A percentile compares a stretch with the other conserved stretches of the same genome.
Evolutionary conservation across 2,797 vertebrate genomes (phyloP).

Genomic region (Gadopsis bispinosus): DNA sequence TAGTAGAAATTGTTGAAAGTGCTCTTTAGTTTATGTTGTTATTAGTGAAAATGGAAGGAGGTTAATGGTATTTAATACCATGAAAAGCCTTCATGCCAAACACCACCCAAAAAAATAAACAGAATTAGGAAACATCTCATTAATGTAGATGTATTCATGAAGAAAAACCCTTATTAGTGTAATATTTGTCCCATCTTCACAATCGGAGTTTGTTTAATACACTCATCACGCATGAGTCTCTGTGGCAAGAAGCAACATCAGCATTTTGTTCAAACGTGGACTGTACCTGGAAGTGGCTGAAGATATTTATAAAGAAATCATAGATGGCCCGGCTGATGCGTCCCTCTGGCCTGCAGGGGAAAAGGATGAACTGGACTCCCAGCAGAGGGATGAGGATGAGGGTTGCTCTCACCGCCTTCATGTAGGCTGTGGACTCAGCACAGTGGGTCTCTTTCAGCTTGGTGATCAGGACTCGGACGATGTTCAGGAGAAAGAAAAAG

Average conservation of each 20-base stretch:
- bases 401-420: slow-evolving; percentile 87
- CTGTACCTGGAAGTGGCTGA: slow-evolving; percentile 83
- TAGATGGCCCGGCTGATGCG: slow-evolving; percentile 67
- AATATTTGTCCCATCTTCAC: neutral
- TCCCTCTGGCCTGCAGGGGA: slow-evolving; percentile 76
- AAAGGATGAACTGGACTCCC: slow-evolving; percentile 83
- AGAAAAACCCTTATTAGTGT: neutral
- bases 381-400: slow-evolving; percentile 88
- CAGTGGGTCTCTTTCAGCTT: slow-evolving; percentile 86
- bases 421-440: slow-evolving; percentile 83
- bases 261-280: neutral
- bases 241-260: neutral
- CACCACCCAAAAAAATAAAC: neutral
- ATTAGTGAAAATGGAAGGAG: neutral
- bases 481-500: slow-evolving; percentile 88
- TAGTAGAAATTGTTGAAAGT: neutral
- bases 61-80: neutral
- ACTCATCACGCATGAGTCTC: neutral
- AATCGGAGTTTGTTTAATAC: neutral
- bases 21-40: slow-evolving; percentile 10
- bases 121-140: neutral
- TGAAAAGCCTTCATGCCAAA: neutral
- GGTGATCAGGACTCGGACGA: slow-evolving; percentile 87
- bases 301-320: slow-evolving; percentile 79
- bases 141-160: neutral